Conservation (phyloP, 2,888 invertebrate genomes). For the Syritta pipiens region DNA sequence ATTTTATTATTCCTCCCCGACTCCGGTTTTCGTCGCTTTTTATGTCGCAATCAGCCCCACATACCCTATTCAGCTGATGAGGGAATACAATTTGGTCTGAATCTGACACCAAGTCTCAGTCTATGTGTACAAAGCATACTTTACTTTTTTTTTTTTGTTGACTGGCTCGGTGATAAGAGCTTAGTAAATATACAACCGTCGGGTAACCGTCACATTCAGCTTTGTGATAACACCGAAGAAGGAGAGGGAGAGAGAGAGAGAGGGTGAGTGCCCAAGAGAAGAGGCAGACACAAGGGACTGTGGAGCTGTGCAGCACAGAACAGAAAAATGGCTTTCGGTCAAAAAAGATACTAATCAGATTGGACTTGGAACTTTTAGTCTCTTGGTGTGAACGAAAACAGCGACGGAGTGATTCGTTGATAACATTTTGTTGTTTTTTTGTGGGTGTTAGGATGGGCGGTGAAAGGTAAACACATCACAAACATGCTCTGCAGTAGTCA, state of each 20-base stretch:
- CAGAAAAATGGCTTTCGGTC: conserved; percentile 33
- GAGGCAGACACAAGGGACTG: background rate
- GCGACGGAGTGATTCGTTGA: conserved; percentile 15
- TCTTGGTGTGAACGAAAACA: background rate
- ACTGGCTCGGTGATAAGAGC: conserved; percentile 30
- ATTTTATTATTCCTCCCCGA: too few relatives aligned
- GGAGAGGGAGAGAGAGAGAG: too few relatives aligned
- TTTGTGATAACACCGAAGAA: background rate
- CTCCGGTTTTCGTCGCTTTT: too few relatives aligned
- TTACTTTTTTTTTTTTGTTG: conserved; percentile 1
- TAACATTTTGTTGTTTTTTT: background rate
- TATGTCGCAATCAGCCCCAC: too few relatives aligned
- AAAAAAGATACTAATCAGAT: conserved; percentile 36
- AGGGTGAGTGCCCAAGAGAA: background rate
- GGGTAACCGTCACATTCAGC: background rate
- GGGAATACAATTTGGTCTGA: too few relatives aligned
- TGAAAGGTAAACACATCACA: conserved; percentile 12
- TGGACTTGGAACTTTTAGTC: conserved; percentile 41
- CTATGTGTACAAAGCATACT: conserved; percentile 13
- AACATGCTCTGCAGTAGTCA: conserved; percentile 1
- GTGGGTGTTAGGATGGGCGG: conserved; percentile 2
- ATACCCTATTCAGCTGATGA: too few relatives aligned
- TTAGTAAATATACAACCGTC: conserved; percentile 13
- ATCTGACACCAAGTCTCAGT: conserved; percentile 19
- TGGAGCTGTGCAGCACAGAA: too few relatives aligned